Percentiles rank a stretch among this genome's conserved stretches.
Conservation (phyloP, 2,797 vertebrate genomes). For the Clamator glandarius region DNA sequence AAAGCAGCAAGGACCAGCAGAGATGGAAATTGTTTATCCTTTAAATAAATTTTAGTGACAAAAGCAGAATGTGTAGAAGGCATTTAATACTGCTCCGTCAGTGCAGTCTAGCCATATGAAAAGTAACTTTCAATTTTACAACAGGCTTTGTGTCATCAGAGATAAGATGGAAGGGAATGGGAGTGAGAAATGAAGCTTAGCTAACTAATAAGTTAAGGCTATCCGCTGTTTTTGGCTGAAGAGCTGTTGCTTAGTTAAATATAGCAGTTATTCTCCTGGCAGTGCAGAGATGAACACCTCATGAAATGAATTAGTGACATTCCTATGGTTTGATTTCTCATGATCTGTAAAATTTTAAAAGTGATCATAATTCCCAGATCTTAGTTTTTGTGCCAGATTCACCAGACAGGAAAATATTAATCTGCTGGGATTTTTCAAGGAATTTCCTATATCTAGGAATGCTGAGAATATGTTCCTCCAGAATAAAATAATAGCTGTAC, state of each 20-base stretch:
- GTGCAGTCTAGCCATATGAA: not conserved
- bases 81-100: not conserved
- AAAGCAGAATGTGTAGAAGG: slow-evolving; percentile 3
- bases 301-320: slow-evolving; percentile 61
- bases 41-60: slow-evolving; percentile 23
- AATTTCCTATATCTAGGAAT: slow-evolving; percentile 42
- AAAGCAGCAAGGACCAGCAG: not conserved
- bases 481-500: not conserved
- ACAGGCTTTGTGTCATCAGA: not conserved
- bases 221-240: not conserved
- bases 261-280: slow-evolving; percentile 38
- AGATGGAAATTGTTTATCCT: not conserved
- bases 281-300: slow-evolving; percentile 44
- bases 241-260: slow-evolving; percentile 23
- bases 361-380: slow-evolving; percentile 58
- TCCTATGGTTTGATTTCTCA: slow-evolving; percentile 62
- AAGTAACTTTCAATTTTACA: slow-evolving; percentile 32
- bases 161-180: slow-evolving; percentile 18
- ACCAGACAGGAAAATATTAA: slow-evolving; percentile 64
- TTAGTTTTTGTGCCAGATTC: slow-evolving; percentile 43
- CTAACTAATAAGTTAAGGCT: slow-evolving; percentile 40
- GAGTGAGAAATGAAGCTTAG: slow-evolving; percentile 43
- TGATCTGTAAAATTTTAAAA: slow-evolving; percentile 64
- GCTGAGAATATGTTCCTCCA: slow-evolving; percentile 12
- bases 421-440: slow-evolving; percentile 51